A percentile compares a stretch with the other conserved stretches of the same genome.
phyloP scores from a whole-genome alignment of 2,113 vertebrate species.

The Genyomyrus donnyi region DNA sequence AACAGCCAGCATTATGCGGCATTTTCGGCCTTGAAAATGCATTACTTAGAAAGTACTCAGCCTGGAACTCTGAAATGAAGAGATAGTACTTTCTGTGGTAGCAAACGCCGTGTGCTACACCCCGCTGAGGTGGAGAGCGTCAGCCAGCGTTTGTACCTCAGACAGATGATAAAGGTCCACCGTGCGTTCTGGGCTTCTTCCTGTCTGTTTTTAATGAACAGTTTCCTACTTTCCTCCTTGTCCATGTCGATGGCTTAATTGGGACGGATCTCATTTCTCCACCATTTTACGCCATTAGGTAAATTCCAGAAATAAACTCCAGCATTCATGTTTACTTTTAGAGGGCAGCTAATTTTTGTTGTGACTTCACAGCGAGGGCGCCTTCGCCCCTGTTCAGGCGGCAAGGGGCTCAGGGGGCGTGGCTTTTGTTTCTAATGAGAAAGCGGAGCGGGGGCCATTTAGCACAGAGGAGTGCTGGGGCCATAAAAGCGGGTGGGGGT shows the following conservation, averaged over 20 bases:
- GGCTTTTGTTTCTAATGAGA: conserved; percentile 85
- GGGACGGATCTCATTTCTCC: neutral
- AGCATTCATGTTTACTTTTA: conserved; percentile 5
- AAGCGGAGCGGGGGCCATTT: conserved; percentile 86
- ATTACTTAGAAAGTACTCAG: neutral
- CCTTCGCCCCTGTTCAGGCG: neutral
- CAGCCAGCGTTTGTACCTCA: neutral
- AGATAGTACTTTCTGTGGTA: neutral
- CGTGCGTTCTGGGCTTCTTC: neutral
- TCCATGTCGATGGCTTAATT: neutral
- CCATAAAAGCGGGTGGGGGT: conserved; percentile 76
- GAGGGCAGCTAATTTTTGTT: conserved; percentile 27
- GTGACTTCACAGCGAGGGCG: conserved; percentile 19
- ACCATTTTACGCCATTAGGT: conserved; percentile 11
- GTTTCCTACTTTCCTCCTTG: neutral
- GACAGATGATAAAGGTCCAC: conserved; percentile 1
- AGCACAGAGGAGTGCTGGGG: conserved; percentile 91
- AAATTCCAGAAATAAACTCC: conserved; percentile 13
- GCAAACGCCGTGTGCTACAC: neutral
- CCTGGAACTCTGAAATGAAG: neutral
- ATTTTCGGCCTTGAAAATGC: neutral
- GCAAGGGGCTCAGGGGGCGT: conserved; percentile 35
- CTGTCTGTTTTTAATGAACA: conserved; percentile 10
- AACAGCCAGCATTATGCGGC: neutral
- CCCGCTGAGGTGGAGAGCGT: neutral